Evolutionary conservation across 2,888 invertebrate genomes (phyloP), one percentile per base, ranked within the genome.

Genomic region (Liposcelis brunnea): DNA sequence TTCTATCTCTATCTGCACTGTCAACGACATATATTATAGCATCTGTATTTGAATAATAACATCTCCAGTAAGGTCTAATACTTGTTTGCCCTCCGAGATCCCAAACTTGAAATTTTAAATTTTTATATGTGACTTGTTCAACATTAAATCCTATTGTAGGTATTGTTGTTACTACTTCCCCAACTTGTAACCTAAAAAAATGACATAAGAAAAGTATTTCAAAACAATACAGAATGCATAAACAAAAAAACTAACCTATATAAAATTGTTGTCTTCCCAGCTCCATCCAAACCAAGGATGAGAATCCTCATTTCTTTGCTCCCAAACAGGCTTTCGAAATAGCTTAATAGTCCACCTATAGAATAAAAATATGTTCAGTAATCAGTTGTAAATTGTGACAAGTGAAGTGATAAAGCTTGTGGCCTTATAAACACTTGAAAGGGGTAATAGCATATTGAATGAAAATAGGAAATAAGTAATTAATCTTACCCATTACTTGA

Each of bases 11-110:
- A 67, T 99, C 98, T 46, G 93, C 95, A 42, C 95, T 97, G 67
- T 99, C 98, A 43, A 97, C 95, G 45, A 99, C 98, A 68, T 98
- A 98, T 58, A 98, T 97, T 57, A 98, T 95, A 59, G 98, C 98
- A 71, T 99, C 98, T 61, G 98, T 98, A 68, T 98, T 98, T 54
- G 95, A 93, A 65, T 94, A 98, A 66, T 98, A 98, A 74, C 97
- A 98, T 65, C 98, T 75, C 98, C 98, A 98, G 64, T 98, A 98
- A 1, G 97, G 97, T 69, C 95, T 91, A 66, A 97, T 97, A 71
- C 94, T 95, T 50, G 95, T 97, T 64, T 98, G 97, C 55, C 97
- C 97, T 45, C 97, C 97, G 45, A 98, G 74, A 73, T 98, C 94
- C 94, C 94, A 94, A 26, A 89, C 94, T 80, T 97, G 97, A 62